Evolutionary conservation across 2,888 invertebrate genomes (phyloP).

Genomic region (Cyclophora punctaria): DNA sequence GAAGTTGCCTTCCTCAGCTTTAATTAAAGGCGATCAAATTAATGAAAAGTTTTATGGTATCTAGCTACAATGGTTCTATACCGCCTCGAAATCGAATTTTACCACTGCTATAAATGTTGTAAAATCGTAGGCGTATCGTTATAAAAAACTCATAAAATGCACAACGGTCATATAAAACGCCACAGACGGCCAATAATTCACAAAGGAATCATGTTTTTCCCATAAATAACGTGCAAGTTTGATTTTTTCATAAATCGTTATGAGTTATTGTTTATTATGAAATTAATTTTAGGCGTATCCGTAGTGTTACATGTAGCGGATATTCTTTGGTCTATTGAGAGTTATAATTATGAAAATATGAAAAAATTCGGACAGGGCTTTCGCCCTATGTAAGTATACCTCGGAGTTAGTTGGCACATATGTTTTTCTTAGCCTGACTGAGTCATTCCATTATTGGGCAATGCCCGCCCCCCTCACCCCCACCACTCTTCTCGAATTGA

Average conservation of each 20-base stretch:
- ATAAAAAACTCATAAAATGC: constrained; percentile 35
- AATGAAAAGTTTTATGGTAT: too few relatives aligned
- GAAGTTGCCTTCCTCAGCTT: too few relatives aligned
- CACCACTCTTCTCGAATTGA: too few relatives aligned
- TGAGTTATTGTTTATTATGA: constrained; percentile 32
- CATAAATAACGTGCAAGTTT: constrained; percentile 24
- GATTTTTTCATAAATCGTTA: constrained; percentile 25
- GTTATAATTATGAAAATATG: constrained; percentile 36
- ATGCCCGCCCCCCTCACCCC: too few relatives aligned
- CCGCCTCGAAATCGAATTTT: too few relatives aligned
- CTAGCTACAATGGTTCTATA: too few relatives aligned
- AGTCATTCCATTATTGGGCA: too few relatives aligned
- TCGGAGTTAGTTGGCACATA: background rate
- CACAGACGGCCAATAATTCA: constrained; percentile 33
- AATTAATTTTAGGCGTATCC: constrained; percentile 23
- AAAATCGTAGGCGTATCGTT: constrained; percentile 29
- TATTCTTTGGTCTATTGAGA: constrained; percentile 24
- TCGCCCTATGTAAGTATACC: constrained; percentile 35
- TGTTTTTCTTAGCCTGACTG: too few relatives aligned
- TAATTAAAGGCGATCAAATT: too few relatives aligned
- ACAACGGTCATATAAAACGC: constrained; percentile 33
- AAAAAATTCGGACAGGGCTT: constrained; percentile 31
- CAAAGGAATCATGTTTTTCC: constrained; percentile 30
- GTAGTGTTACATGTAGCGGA: constrained; percentile 19
- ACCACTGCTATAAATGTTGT: constrained; percentile 1